Conservation (phyloP, 1,140 invertebrate genomes). For the Drosophila nasuta region DNA sequence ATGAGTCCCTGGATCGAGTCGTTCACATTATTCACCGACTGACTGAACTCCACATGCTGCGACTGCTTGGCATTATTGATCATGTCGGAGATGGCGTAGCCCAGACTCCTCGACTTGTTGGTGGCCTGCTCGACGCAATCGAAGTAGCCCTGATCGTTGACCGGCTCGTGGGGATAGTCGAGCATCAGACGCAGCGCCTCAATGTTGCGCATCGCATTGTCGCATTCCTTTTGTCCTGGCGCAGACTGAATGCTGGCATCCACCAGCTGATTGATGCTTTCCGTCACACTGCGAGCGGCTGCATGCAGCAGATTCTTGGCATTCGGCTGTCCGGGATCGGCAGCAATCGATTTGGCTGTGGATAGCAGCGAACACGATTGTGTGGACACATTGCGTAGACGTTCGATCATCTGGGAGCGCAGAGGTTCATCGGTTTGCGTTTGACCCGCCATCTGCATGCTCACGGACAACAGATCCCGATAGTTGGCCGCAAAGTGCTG, state of each 20-base stretch:
- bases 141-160: conserved; percentile 96
- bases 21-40: conserved; percentile 93
- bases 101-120: conserved; percentile 94
- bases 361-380: conserved; percentile 94
- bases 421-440: conserved; percentile 89
- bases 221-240: conserved; percentile 98
- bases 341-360: conserved; percentile 94
- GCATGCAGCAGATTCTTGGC: conserved; percentile 94
- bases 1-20: conserved; percentile 95
- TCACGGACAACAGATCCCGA: conserved; percentile 90
- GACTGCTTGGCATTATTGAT: conserved; percentile 95
- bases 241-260: conserved; percentile 93
- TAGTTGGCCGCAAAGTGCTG: conserved; percentile 93
- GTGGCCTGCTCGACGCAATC: conserved; percentile 97
- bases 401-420: conserved; percentile 92
- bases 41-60: conserved; percentile 94
- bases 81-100: conserved; percentile 97
- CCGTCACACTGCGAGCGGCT: conserved; percentile 95
- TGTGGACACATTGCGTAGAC: conserved; percentile 94
- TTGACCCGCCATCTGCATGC: conserved; percentile 93
- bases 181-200: conserved; percentile 93
- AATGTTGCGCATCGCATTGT: conserved; percentile 97
- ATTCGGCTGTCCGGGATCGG: conserved; percentile 95
- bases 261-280: conserved; percentile 96
- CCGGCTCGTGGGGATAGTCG: conserved; percentile 94